Percentiles rank a stretch among this genome's conserved stretches.
Conservation (phyloP, 2,888 invertebrate species). For the Scaptomyza tumidula region DNA sequence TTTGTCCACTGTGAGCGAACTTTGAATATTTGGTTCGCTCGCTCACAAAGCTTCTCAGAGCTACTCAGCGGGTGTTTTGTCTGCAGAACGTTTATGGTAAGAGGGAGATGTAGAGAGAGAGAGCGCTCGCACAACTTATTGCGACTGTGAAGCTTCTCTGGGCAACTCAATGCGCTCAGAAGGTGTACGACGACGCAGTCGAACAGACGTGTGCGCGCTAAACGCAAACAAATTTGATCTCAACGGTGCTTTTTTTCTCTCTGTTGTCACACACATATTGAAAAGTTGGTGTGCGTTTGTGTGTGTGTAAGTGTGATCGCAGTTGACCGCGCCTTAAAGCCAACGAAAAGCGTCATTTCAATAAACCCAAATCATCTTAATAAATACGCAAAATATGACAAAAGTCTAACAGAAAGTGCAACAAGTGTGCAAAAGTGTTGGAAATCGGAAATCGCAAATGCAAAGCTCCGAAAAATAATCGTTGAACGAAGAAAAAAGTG, state of each 20-base stretch:
- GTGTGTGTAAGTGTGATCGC: constrained; percentile 58
- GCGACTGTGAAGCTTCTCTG: constrained; percentile 52
- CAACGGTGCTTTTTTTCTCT: constrained; percentile 74
- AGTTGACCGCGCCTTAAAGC: constrained; percentile 77
- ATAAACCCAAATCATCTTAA: constrained; percentile 15
- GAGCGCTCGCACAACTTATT: constrained; percentile 5
- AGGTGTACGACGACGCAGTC: constrained; percentile 66
- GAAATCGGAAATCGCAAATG: constrained; percentile 21
- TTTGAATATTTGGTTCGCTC: constrained; percentile 35
- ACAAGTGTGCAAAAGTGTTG: constrained; percentile 45
- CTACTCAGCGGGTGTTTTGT: constrained; percentile 27
- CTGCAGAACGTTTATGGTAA: constrained; percentile 36
- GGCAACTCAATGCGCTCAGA: constrained; percentile 70
- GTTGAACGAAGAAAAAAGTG: constrained; percentile 59
- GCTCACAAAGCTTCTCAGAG: constrained; percentile 25
- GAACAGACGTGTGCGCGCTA: constrained; percentile 69
- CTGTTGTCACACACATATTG: constrained; percentile 41
- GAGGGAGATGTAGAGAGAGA: constrained; percentile 2
- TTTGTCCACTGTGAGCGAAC: constrained; percentile 47
- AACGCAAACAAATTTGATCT: constrained; percentile 63
- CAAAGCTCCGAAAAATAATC: constrained; percentile 20
- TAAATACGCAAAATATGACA: constrained; percentile 21
- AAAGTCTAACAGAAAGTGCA: constrained; percentile 43
- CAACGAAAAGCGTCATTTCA: constrained; percentile 53
- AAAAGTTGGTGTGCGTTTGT: constrained; percentile 16